Conservation (phyloP, 2,797 vertebrate species). For the Falco novaeseelandiae region DNA sequence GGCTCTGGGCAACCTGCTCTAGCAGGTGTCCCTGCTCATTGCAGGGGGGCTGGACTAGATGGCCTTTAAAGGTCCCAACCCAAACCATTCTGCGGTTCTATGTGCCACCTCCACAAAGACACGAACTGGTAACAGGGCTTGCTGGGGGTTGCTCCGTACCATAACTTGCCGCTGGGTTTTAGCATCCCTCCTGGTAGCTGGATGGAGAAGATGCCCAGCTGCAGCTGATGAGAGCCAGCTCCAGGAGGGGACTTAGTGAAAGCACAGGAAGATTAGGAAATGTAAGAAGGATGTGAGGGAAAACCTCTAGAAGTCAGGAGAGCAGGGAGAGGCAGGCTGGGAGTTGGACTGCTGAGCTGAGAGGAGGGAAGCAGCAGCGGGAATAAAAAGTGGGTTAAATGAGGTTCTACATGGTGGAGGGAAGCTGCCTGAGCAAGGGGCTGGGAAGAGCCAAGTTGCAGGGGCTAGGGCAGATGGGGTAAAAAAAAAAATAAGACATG, state of each 20-base stretch:
- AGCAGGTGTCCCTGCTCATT: background rate
- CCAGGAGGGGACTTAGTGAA: background rate
- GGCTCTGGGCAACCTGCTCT: background rate
- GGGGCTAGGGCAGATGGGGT: background rate
- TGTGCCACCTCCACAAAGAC: background rate
- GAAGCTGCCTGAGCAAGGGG: background rate
- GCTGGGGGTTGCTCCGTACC: background rate
- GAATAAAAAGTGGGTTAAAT: background rate
- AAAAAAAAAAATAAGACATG: background rate
- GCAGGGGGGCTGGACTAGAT: background rate
- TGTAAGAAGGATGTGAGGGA: background rate
- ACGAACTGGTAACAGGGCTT: background rate
- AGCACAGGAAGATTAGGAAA: background rate
- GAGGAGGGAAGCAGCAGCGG: background rate
- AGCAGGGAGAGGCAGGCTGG: background rate
- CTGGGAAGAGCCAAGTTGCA: background rate
- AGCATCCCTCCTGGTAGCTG: background rate
- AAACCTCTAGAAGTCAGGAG: background rate
- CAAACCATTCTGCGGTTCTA: background rate
- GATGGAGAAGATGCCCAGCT: background rate
- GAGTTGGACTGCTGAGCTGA: accelerated
- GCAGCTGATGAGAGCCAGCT: background rate
- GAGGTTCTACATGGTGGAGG: background rate
- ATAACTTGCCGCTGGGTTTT: accelerated
- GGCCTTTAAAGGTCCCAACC: background rate